These are phyloP conservation scores for Cottus gobio DNA, from an alignment of 2,113 vertebrate genomes.

Conservation along the genomic window DNA sequence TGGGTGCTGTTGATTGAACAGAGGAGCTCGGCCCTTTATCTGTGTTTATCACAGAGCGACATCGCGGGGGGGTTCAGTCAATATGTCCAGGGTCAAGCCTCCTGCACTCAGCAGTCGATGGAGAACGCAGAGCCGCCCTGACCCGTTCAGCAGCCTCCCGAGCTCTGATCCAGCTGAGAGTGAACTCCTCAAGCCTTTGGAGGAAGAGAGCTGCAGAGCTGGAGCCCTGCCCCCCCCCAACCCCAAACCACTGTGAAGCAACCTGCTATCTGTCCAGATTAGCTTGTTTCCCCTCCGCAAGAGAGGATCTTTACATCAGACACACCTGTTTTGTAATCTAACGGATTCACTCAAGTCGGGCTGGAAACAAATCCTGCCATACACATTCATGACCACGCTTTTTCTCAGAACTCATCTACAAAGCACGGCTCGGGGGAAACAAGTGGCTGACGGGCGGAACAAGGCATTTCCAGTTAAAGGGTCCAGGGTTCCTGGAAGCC, in stretches of 20 bases:
- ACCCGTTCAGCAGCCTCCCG: conserved; percentile 40
- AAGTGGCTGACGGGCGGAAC: conserved; percentile 8
- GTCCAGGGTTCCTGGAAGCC: conserved; percentile 48
- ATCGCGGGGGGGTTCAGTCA: conserved; percentile 29
- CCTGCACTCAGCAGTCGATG: conserved; percentile 48
- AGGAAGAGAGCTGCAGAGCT: conserved; percentile 48
- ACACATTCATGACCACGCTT: conserved; percentile 56
- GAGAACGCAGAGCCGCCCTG: conserved; percentile 37
- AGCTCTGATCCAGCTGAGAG: conserved; percentile 46
- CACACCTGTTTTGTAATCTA: conserved; percentile 34
- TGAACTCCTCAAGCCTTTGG: conserved; percentile 49
- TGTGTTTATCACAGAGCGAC: conserved; percentile 21
- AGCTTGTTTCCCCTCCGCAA: conserved; percentile 16
- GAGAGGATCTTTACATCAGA: conserved; percentile 19
- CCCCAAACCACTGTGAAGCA: conserved; percentile 31
- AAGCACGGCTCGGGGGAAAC: conserved; percentile 48
- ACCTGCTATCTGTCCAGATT: neutral
- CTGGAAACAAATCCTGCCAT: conserved; percentile 56
- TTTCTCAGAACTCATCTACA: conserved; percentile 59
- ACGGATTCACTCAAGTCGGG: conserved; percentile 1
- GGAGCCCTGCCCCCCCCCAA: conserved; percentile 4
- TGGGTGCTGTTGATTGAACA: neutral
- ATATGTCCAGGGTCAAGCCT: conserved; percentile 38
- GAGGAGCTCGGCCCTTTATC: conserved; percentile 20
- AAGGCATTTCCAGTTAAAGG: conserved; percentile 48